A percentile compares a stretch with the other conserved stretches of the same genome.
Evolutionary conservation across 37 sponge, comb jelly and placozoan genomes (phyloP).

Genomic region (Aplysina aerophoba): DNA sequence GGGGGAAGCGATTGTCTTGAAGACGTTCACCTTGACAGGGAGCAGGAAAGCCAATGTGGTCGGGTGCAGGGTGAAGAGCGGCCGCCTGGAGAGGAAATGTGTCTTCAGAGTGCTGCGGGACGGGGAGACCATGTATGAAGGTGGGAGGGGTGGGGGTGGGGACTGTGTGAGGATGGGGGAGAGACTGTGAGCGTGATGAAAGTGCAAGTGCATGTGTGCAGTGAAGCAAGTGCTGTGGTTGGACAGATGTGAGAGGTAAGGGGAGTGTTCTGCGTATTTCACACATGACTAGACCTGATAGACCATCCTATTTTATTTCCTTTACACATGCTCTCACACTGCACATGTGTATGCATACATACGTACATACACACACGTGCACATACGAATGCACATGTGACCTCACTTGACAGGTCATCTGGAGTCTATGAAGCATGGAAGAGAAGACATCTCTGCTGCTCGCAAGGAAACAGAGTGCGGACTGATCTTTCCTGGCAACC

Average conservation of each 20-base stretch:
- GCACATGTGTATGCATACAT: no score
- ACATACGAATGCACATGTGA: no score
- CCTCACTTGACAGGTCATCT: constrained; percentile 51
- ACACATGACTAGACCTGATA: no score
- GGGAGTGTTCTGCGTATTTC: no score
- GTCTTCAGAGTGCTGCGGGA: constrained; percentile 56
- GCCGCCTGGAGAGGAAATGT: constrained; percentile 48
- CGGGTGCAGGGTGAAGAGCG: constrained; percentile 74
- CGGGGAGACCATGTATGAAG: constrained; percentile 24
- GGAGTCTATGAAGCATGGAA: constrained; percentile 55
- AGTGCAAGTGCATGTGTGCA: background rate
- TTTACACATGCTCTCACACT: background rate
- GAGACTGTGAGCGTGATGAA: background rate
- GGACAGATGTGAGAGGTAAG: background rate
- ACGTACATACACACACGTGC: no score
- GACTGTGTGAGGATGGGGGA: background rate
- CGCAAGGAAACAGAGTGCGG: constrained; percentile 82
- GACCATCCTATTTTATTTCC: no score
- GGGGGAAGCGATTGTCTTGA: constrained; percentile 78
- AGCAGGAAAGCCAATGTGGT: constrained; percentile 52
- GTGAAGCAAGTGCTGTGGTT: background rate
- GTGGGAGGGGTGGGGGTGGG: background rate
- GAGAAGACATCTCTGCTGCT: constrained; percentile 57
- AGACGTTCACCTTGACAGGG: constrained; percentile 68
- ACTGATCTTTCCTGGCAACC: constrained; percentile 49